Percentiles rank a stretch among this genome's conserved stretches.
Evolutionary conservation across 2,797 vertebrate species (phyloP).

Genomic region (Synanceia verrucosa): DNA sequence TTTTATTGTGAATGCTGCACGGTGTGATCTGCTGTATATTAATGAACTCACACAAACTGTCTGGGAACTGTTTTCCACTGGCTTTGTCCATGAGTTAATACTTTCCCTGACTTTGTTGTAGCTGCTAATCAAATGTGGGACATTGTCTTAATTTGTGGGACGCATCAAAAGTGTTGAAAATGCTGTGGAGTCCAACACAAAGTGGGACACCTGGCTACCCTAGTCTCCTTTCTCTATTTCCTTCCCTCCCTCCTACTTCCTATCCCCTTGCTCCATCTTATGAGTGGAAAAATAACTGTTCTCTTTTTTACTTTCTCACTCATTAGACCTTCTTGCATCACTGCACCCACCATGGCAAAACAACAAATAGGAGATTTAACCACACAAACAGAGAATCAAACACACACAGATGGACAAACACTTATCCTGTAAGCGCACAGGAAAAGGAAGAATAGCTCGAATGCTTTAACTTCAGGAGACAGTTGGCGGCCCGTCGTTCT

Average conservation of each 20-base stretch:
- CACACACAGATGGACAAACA: constrained; percentile 18
- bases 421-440: neutral
- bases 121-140: too few relatives aligned
- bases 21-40: too few relatives aligned
- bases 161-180: too few relatives aligned
- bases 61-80: too few relatives aligned
- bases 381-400: neutral
- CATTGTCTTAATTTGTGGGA: too few relatives aligned
- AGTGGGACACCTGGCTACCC: too few relatives aligned
- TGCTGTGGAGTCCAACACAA: too few relatives aligned
- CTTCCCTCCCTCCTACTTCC: neutral
- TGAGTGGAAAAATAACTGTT: neutral
- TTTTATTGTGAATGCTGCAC: too few relatives aligned
- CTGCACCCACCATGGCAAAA: constrained; percentile 5
- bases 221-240: too few relatives aligned
- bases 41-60: too few relatives aligned
- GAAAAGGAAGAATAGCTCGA: neutral
- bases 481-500: constrained; percentile 1
- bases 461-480: neutral
- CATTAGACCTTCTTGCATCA: neutral
- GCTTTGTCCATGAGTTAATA: too few relatives aligned
- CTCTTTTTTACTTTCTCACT: neutral
- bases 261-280: neutral
- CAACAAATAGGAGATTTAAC: constrained; percentile 31
- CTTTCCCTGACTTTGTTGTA: too few relatives aligned